Conservation (phyloP, 2,113 vertebrate species). For the Labeo catla region DNA sequence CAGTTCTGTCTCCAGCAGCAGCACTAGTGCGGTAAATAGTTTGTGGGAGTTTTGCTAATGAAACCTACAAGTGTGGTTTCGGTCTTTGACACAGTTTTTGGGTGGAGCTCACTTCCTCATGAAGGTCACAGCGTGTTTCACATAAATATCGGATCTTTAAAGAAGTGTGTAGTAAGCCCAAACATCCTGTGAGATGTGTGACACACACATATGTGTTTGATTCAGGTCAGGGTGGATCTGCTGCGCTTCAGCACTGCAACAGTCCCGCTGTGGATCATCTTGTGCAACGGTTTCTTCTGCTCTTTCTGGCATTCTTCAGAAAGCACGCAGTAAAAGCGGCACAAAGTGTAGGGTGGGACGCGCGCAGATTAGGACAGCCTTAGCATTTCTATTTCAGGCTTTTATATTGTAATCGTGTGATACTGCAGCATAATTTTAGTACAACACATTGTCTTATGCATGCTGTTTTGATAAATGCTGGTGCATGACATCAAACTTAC, state of each 20-base stretch:
- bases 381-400: neutral
- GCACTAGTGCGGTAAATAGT: slow-evolving; percentile 13
- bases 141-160: slow-evolving; percentile 28
- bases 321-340: neutral
- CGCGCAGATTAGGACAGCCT: neutral
- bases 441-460: neutral
- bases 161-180: neutral
- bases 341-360: neutral
- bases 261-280: slow-evolving; percentile 15
- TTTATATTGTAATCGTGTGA: neutral
- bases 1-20: neutral
- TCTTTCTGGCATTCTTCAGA: neutral
- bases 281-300: slow-evolving; percentile 1
- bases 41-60: neutral
- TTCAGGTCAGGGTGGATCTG: slow-evolving; percentile 34
- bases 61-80: slow-evolving; percentile 3
- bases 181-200: slow-evolving; percentile 26
- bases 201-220: slow-evolving; percentile 31
- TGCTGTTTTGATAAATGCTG: neutral
- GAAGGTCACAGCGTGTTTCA: slow-evolving; percentile 19
- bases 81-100: slow-evolving; percentile 49
- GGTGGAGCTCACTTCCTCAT: slow-evolving; percentile 58
- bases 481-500: neutral
- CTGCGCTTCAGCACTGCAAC: neutral
- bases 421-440: neutral